Conservation (phyloP, 2,797 vertebrate genomes). For the Pangasius macronema region DNA sequence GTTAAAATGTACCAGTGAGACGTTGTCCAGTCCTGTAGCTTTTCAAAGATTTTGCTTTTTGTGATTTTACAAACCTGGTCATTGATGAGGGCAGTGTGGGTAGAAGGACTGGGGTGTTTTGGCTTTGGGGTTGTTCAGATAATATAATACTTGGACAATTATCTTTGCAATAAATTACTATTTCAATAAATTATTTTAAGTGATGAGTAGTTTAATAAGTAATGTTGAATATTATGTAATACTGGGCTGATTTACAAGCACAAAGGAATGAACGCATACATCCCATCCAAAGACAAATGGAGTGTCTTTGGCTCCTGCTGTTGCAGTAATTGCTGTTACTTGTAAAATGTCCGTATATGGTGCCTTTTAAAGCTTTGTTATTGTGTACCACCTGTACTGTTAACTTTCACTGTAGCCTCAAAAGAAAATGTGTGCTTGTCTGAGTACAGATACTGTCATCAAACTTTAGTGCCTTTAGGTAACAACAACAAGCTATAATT, state of each 20-base stretch:
- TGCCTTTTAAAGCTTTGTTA: conserved; percentile 6
- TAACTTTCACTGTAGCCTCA: conserved; percentile 5
- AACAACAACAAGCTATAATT: not conserved
- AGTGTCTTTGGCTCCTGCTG: not conserved
- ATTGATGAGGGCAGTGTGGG: not conserved
- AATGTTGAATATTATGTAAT: not conserved
- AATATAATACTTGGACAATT: not conserved
- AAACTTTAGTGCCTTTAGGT: not conserved
- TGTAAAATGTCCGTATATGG: not conserved
- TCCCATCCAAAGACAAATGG: not conserved
- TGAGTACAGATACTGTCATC: not conserved
- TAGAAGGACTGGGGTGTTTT: not conserved
- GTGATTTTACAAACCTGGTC: not conserved
- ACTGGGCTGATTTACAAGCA: not conserved
- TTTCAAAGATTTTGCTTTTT: not conserved
- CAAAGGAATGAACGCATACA: not conserved
- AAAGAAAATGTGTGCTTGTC: not conserved
- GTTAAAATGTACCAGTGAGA: not conserved
- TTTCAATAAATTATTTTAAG: not conserved
- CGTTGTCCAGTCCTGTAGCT: not conserved
- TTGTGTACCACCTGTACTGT: conserved; percentile 2
- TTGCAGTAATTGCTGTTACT: not conserved
- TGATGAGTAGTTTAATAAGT: not conserved
- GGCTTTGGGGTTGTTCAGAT: not conserved
- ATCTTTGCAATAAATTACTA: not conserved